phyloP scores from a whole-genome alignment of 2,113 vertebrate genomes.

The Erythrocebus patas region DNA sequence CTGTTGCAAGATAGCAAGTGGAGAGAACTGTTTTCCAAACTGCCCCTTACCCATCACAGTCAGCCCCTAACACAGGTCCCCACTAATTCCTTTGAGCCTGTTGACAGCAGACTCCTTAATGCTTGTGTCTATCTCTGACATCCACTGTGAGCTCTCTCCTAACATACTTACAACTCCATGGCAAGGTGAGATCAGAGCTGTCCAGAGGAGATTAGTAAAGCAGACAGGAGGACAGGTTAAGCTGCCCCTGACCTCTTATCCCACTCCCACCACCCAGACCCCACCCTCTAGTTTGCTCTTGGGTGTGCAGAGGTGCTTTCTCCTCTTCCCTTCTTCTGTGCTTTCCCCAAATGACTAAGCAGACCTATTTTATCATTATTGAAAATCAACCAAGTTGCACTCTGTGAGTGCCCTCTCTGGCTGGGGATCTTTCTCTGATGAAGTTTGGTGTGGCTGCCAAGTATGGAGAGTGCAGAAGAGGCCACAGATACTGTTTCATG shows the following conservation, averaged over 20 bases:
- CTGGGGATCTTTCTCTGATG: background rate
- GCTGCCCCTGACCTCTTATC: background rate
- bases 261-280: no score
- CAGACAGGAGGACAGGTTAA: background rate
- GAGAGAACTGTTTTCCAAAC: background rate
- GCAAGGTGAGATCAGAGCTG: background rate
- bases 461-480: fast-evolving
- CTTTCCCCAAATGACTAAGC: background rate
- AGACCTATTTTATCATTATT: background rate
- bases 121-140: background rate
- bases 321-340: background rate
- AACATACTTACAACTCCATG: background rate
- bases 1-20: background rate
- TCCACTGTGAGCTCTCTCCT: background rate
- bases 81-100: background rate
- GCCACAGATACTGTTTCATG: background rate
- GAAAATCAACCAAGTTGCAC: background rate
- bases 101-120: background rate
- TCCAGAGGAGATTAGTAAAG: background rate
- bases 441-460: background rate
- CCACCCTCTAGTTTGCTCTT: background rate
- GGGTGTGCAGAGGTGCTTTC: background rate
- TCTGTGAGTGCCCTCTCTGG: background rate
- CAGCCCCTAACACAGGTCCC: no score
- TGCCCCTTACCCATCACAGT: background rate